phyloP scores from a whole-genome alignment of 2,888 invertebrate species.

The Ischnura elegans region DNA sequence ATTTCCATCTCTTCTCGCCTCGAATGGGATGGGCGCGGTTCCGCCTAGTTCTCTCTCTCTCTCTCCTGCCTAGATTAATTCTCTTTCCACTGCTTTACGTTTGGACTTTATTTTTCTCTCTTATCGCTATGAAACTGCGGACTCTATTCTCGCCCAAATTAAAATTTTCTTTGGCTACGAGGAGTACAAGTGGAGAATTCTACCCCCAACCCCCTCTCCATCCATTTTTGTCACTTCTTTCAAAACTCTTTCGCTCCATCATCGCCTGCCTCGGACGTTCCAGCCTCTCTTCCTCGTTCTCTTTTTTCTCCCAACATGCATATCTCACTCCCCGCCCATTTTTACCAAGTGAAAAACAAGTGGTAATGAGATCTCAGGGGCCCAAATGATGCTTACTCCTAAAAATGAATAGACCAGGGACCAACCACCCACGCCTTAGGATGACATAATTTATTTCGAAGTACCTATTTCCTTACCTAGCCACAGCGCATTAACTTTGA shows the following conservation, averaged over 20 bases:
- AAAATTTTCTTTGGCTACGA: not conserved
- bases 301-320: not conserved
- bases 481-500: too few relatives aligned
- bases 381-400: not conserved
- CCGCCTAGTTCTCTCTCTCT: not conserved
- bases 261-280: not conserved
- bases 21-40: not conserved
- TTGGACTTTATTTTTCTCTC: not conserved
- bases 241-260: not conserved
- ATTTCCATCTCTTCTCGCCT: not conserved
- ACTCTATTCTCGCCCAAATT: not conserved
- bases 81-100: not conserved
- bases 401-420: too few relatives aligned
- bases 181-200: not conserved
- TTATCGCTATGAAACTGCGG: not conserved
- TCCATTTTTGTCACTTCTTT: not conserved
- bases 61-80: not conserved
- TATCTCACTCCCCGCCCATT: not conserved
- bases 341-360: not conserved
- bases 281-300: not conserved
- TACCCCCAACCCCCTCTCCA: not conserved
- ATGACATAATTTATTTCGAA: too few relatives aligned
- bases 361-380: conserved; percentile 24
- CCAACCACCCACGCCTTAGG: too few relatives aligned
- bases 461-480: too few relatives aligned